Evolutionary conservation across 2,797 vertebrate species (phyloP), one percentile per base, ranked within the genome.

Genomic region (Bovichtus variegatus): DNA sequence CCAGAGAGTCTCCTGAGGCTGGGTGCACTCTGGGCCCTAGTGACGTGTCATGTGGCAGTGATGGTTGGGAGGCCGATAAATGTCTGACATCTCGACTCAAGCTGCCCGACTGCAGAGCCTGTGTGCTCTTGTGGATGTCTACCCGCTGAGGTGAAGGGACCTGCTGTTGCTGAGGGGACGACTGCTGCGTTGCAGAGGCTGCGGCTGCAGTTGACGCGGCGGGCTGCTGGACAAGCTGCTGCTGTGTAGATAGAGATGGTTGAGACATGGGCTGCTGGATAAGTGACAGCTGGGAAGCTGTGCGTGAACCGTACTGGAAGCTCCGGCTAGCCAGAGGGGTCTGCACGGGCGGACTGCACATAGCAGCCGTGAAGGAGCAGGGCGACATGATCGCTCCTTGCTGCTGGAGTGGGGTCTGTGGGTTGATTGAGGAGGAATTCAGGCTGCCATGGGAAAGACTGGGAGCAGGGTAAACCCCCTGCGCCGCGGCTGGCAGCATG

Each of bases 41-140:
- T 80, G 97, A 96, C 46, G 96, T 94, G 91, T 99, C 98, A 1
- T 99, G 98, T 64, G 98, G 98, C 94, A 99, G 94, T 72, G 98
- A 99, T 23, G 98, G 97, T 95, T 99, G 98, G 21, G 98, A 99
- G 87, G 98, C 97, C 0, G 98, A 99, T 46, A 99, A 96, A 76
- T 98, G 97, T 87, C 97, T 96, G 84, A 98, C 94, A 41, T 99
- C 98, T 84, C 96, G 94, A 83, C 95, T 97, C 95, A 99, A 94
- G 90, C 93, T 98, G 93, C 97, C 93, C 61, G 97, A 97, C 85
- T 97, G 96, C 78, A 98, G 97, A 21, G 96, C 96, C 91, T 98
- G 97, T 6, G 97, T 93, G 89, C 97, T 97, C 94, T 97, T 97
- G 92, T 97, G 97, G 78, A 96, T 80, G 38, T 99, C 98, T 0